phyloP scores from a whole-genome alignment of 2,797 vertebrate species.

The Tragopan temminckii region DNA sequence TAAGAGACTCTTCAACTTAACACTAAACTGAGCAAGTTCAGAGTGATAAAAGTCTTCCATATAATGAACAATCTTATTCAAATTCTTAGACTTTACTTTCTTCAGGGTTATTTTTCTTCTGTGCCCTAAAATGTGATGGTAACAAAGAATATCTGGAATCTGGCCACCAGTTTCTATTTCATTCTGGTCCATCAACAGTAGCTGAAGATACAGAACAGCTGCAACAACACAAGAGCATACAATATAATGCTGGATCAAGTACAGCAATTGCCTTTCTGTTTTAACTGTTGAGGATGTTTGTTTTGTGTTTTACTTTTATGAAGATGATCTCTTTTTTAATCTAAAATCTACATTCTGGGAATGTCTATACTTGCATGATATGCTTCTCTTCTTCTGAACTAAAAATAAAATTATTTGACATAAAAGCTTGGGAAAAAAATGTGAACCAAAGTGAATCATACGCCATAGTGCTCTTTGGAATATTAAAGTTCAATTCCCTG shows the following conservation, averaged over 20 bases:
- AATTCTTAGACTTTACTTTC: background rate
- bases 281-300: constrained; percentile 58
- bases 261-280: constrained; percentile 25
- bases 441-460: constrained; percentile 38
- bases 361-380: constrained; percentile 49
- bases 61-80: background rate
- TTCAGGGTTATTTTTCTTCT: background rate
- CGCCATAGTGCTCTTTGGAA: constrained; percentile 28
- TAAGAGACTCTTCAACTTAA: background rate
- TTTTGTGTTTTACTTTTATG: constrained; percentile 35
- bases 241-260: background rate
- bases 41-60: background rate
- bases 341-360: constrained; percentile 23
- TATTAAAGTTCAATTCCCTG: constrained; percentile 32
- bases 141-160: background rate
- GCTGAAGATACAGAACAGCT: constrained; percentile 33
- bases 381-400: constrained; percentile 53
- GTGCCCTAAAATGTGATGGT: background rate
- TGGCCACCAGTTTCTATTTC: background rate
- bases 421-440: constrained; percentile 68
- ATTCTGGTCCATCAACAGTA: background rate
- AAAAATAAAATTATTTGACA: constrained; percentile 70
- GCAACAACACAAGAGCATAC: constrained; percentile 41
- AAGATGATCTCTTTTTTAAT: constrained; percentile 38
- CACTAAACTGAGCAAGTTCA: background rate